These are phyloP conservation scores for Charaxes varanes DNA, from an alignment of 1,140 invertebrate genomes.

Conservation along the genomic window DNA sequence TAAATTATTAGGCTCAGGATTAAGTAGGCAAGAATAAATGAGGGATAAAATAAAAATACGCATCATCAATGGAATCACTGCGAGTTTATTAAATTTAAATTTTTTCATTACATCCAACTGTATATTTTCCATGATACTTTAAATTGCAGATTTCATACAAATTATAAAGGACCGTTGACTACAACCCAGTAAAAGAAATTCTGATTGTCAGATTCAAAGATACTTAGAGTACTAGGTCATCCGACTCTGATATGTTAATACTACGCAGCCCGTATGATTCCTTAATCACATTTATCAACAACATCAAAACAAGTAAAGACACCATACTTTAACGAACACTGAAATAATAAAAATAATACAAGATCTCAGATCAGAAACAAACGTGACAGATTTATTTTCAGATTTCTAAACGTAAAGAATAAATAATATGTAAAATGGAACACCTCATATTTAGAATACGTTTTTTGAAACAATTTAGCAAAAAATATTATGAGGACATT, in stretches of 20 bases:
- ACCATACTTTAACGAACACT: conserved; percentile 30
- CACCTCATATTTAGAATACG: too few relatives aligned
- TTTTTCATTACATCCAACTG: conserved; percentile 68
- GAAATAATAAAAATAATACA: conserved; percentile 22
- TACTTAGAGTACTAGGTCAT: conserved; percentile 69
- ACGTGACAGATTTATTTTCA: too few relatives aligned
- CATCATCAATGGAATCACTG: conserved; percentile 68
- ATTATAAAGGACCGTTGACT: conserved; percentile 45
- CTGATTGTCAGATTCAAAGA: conserved; percentile 60
- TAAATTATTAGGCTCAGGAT: too few relatives aligned
- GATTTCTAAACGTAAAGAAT: background rate
- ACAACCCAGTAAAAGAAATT: conserved; percentile 38
- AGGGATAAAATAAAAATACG: conserved; percentile 44
- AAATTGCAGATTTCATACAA: conserved; percentile 44
- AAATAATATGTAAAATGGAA: too few relatives aligned
- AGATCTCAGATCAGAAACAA: too few relatives aligned
- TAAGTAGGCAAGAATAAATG: too few relatives aligned
- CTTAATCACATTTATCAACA: conserved; percentile 69
- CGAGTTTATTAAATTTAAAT: conserved; percentile 70
- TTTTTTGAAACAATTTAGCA: too few relatives aligned
- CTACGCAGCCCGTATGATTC: conserved; percentile 59
- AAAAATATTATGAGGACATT: too few relatives aligned
- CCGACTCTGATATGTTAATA: conserved; percentile 65
- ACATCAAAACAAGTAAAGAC: conserved; percentile 71
- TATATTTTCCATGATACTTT: conserved; percentile 44